A percentile compares a stretch with the other conserved stretches of the same genome.
Conservation (phyloP, 1,140 invertebrate genomes). For the Rhopalosiphum padi region DNA sequence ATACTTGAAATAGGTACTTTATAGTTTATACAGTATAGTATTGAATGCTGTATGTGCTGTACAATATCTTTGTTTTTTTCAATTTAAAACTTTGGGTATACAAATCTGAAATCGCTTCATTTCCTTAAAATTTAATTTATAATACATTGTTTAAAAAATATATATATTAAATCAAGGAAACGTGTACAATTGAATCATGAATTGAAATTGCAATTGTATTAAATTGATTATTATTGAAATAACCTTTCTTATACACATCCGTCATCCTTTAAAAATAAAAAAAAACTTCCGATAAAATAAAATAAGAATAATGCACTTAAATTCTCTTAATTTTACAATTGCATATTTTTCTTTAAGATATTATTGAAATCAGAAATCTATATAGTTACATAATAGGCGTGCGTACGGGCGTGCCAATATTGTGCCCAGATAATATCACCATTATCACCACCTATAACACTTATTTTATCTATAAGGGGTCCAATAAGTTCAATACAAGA, state of each 20-base stretch:
- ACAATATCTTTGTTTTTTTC: neutral
- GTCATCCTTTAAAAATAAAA: neutral
- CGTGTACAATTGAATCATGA: neutral
- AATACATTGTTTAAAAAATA: neutral
- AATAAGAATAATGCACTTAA: neutral
- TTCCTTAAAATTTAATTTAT: conserved; percentile 9
- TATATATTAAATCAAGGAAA: neutral
- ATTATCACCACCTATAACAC: no score
- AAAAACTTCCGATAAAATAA: neutral
- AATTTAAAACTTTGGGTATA: neutral
- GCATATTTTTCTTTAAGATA: neutral
- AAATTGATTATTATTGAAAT: neutral
- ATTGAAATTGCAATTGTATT: neutral
- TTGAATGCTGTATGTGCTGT: neutral
- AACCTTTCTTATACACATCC: neutral
- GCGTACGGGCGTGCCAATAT: neutral
- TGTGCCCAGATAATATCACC: no score
- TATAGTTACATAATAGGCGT: neutral
- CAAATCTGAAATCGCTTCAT: neutral
- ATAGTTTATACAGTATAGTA: no score
- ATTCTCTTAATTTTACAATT: no score
- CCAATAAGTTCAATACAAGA: no score
- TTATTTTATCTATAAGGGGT: no score
- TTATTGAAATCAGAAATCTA: neutral
- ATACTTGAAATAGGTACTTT: no score